A percentile compares a stretch with the other conserved stretches of the same genome.
Evolutionary conservation across 2,888 invertebrate genomes (phyloP).

Genomic region (Itoplectis maculator): DNA sequence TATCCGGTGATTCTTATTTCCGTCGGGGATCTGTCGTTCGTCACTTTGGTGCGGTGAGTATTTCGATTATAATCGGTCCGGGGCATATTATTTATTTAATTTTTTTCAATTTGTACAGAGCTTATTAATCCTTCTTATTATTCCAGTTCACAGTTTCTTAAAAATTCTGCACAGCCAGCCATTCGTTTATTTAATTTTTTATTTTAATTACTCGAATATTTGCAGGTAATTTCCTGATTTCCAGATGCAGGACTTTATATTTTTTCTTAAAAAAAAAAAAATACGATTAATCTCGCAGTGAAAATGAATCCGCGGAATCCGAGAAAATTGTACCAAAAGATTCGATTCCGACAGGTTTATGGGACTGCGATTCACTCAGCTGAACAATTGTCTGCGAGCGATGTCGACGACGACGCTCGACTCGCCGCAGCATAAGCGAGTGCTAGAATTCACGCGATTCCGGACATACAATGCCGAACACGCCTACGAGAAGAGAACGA

Average conservation of each 20-base stretch:
- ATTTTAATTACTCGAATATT: neutral
- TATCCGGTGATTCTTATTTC: slow-evolving; percentile 59
- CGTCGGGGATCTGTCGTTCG: slow-evolving; percentile 66
- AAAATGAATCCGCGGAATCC: too few species aligned
- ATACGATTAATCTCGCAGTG: too few species aligned
- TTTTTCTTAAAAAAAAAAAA: too few species aligned
- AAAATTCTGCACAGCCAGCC: too few species aligned
- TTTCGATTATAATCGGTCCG: neutral
- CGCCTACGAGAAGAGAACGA: slow-evolving; percentile 36
- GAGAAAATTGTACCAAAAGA: too few species aligned
- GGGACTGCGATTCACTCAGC: slow-evolving; percentile 40
- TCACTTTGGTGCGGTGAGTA: slow-evolving; percentile 71
- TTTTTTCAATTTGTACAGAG: too few species aligned
- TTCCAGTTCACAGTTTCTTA: too few species aligned
- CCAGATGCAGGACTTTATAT: too few species aligned
- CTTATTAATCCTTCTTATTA: too few species aligned
- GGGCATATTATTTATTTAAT: neutral
- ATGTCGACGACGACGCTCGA: slow-evolving; percentile 69
- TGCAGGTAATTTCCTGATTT: neutral
- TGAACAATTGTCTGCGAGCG: slow-evolving; percentile 68
- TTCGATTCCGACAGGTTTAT: slow-evolving; percentile 41
- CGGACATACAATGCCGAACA: slow-evolving; percentile 13
- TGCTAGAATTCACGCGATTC: slow-evolving; percentile 58
- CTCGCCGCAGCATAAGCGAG: slow-evolving; percentile 70
- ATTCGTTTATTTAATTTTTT: too few species aligned